Evolutionary conservation across 2,797 vertebrate genomes (phyloP).

Genomic region (Esox masquinongy): DNA sequence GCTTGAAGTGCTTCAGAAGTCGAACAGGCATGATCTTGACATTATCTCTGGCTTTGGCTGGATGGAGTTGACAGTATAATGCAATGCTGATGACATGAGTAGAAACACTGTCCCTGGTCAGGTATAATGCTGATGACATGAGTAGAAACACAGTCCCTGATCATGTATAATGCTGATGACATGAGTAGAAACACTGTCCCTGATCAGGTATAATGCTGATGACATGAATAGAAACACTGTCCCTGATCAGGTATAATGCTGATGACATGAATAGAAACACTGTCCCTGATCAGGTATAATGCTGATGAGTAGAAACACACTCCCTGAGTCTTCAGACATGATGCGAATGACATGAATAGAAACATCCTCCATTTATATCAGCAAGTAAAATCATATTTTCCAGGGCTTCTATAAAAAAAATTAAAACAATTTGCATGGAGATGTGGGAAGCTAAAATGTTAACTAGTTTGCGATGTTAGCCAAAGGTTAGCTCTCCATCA

Average conservation of each 20-base stretch:
- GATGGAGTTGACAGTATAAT: constrained; percentile 8
- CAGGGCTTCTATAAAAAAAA: no score
- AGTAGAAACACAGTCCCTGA: constrained; percentile 29
- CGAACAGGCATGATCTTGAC: constrained; percentile 1
- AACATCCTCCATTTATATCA: no score
- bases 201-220: background rate
- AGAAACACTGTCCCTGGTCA: no score
- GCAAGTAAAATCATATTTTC: no score
- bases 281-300: constrained; percentile 6
- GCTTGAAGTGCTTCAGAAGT: background rate
- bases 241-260: constrained; percentile 48
- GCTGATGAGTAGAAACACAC: constrained; percentile 14
- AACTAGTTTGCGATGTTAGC: no score
- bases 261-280: no score
- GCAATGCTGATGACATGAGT: no score
- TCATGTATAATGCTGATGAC: constrained; percentile 42
- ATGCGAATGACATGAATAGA: no score
- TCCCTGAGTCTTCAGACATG: constrained; percentile 53
- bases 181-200: no score
- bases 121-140: constrained; percentile 5
- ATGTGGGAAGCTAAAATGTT: no score
- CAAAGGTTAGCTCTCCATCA: no score
- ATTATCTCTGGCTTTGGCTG: constrained; percentile 18
- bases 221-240: constrained; percentile 23
- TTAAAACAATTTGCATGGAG: no score